These are phyloP conservation scores for Chrysolina haemoptera DNA, from an alignment of 2,888 invertebrate genomes.

Conservation along the genomic window DNA sequence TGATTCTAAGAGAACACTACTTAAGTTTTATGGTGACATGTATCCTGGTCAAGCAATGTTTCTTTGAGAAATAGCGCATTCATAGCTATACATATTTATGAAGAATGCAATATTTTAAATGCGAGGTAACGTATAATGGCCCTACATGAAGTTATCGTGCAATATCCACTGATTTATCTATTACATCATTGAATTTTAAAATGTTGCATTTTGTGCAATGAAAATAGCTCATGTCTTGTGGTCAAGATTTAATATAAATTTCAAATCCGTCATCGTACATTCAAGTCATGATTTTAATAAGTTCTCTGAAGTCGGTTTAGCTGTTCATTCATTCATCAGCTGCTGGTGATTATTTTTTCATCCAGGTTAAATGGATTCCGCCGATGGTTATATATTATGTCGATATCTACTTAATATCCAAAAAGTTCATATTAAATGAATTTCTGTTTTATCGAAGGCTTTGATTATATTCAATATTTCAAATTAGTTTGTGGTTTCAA, in stretches of 20 bases:
- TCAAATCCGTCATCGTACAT: not conserved
- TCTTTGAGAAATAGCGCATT: slow-evolving; percentile 1
- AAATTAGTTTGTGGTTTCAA: no score
- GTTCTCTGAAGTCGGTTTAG: not conserved
- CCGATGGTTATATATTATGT: not conserved
- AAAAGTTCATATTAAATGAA: no score
- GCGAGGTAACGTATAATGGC: slow-evolving; percentile 23
- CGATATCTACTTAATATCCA: no score
- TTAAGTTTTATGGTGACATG: slow-evolving; percentile 10
- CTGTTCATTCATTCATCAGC: not conserved
- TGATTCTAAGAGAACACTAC: not conserved
- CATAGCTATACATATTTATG: slow-evolving; percentile 25
- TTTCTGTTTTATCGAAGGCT: no score
- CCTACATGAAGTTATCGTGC: slow-evolving; percentile 31
- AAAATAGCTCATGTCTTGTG: slow-evolving; percentile 34
- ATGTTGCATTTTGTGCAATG: slow-evolving; percentile 36
- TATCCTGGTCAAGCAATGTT: slow-evolving; percentile 5
- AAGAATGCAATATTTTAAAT: slow-evolving; percentile 24
- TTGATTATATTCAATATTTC: no score
- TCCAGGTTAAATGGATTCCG: not conserved
- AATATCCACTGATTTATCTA: slow-evolving; percentile 39
- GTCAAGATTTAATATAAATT: slow-evolving; percentile 15
- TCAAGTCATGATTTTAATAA: not conserved
- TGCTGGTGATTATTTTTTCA: not conserved
- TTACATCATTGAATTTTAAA: slow-evolving; percentile 35